A percentile compares a stretch with the other conserved stretches of the same genome.
Conservation (phyloP, 2,888 invertebrate genomes). For the Halocaridina rubra region DNA sequence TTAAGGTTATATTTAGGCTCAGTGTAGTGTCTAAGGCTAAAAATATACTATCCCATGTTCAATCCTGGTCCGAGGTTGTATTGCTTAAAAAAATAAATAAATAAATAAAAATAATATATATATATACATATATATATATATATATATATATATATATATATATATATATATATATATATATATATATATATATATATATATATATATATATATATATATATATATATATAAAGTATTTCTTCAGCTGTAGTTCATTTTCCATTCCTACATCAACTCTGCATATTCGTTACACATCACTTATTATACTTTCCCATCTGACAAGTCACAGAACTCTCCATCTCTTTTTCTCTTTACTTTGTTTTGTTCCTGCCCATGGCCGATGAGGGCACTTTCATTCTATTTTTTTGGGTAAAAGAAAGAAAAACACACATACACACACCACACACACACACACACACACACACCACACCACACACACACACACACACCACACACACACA, state of each 20-base stretch:
- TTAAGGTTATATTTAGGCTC: too few species aligned
- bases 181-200: not conserved
- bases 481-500: not conserved
- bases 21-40: too few species aligned
- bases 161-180: not conserved
- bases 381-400: too few species aligned
- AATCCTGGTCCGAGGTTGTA: too few species aligned
- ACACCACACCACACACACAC: not conserved
- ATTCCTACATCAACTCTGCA: too few species aligned
- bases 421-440: not conserved
- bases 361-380: too few species aligned
- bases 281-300: not conserved
- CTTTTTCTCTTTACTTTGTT: not conserved
- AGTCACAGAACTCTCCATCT: not conserved
- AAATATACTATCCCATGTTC: too few species aligned
- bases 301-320: not conserved
- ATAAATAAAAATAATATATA: too few species aligned
- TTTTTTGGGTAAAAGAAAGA: too few species aligned
- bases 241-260: too few species aligned
- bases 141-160: not conserved
- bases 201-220: not conserved
- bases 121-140: not conserved
- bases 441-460: not conserved
- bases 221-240: not conserved
- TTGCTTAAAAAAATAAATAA: too few species aligned